Percentiles rank a stretch among this genome's conserved stretches.
Conservation (phyloP, 2,113 vertebrate species). For the Ciconia stormi region DNA sequence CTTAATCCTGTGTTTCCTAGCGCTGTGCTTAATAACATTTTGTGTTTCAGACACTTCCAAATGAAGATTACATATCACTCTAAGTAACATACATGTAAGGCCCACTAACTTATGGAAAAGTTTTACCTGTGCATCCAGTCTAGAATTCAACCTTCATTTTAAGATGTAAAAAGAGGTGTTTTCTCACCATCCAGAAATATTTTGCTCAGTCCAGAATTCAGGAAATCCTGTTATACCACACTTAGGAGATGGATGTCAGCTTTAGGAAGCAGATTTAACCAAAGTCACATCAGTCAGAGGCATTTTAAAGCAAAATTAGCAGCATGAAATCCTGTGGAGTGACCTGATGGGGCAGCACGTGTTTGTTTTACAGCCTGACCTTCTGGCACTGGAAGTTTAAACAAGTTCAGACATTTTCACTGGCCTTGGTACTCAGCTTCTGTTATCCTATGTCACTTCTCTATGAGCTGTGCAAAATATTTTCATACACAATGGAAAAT, state of each 20-base stretch:
- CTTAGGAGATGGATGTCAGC: background rate
- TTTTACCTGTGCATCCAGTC: background rate
- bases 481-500: background rate
- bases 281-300: background rate
- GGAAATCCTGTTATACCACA: background rate
- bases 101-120: background rate
- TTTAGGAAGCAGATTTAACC: background rate
- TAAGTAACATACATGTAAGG: background rate
- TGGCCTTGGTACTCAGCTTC: background rate
- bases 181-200: background rate
- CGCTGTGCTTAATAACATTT: background rate
- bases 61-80: background rate
- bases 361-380: background rate
- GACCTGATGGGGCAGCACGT: background rate
- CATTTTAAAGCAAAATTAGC: constrained; percentile 12
- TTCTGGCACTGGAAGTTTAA: background rate
- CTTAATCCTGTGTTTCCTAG: background rate
- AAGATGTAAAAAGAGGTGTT: background rate
- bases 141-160: background rate
- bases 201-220: background rate
- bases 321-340: background rate
- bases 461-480: background rate
- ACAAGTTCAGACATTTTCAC: background rate
- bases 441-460: background rate
- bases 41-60: background rate